A percentile compares a stretch with the other conserved stretches of the same genome.
Conservation (phyloP, 2,113 vertebrate species). For the Podiceps cristatus region DNA sequence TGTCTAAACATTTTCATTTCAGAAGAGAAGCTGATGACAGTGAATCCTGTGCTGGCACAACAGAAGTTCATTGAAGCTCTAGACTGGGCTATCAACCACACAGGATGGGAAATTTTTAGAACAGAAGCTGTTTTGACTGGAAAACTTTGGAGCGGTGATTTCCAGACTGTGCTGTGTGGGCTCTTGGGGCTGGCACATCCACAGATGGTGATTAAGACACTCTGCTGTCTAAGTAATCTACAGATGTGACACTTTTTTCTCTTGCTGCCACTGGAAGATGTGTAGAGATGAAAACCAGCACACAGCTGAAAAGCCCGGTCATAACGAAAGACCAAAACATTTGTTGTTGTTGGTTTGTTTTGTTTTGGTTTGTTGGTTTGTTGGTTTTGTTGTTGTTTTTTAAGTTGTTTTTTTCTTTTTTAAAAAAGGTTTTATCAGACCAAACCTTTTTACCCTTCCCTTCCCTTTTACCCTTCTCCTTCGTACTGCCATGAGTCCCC, state of each 20-base stretch:
- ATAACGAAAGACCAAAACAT: background rate
- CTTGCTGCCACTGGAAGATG: background rate
- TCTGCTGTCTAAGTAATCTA: background rate
- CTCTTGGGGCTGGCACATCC: background rate
- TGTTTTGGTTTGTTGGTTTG: too few species aligned
- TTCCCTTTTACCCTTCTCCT: background rate
- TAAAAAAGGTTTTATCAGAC: background rate
- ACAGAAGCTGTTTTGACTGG: background rate
- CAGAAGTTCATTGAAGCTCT: background rate
- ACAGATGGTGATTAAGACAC: background rate
- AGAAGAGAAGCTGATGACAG: background rate
- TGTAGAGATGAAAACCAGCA: background rate
- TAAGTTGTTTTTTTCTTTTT: too few species aligned
- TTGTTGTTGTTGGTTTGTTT: too few species aligned
- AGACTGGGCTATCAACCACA: background rate
- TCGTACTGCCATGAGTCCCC: background rate
- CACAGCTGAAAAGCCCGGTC: background rate
- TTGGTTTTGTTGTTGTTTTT: too few species aligned
- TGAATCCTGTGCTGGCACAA: background rate
- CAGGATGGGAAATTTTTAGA: background rate
- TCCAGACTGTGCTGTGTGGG: background rate
- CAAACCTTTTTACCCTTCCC: background rate
- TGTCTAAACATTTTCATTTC: slow-evolving; percentile 30
- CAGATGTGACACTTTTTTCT: background rate
- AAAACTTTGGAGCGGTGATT: background rate